Evolutionary conservation across 2,888 invertebrate species (phyloP).

Genomic region (Meiosimyza decipiens): DNA sequence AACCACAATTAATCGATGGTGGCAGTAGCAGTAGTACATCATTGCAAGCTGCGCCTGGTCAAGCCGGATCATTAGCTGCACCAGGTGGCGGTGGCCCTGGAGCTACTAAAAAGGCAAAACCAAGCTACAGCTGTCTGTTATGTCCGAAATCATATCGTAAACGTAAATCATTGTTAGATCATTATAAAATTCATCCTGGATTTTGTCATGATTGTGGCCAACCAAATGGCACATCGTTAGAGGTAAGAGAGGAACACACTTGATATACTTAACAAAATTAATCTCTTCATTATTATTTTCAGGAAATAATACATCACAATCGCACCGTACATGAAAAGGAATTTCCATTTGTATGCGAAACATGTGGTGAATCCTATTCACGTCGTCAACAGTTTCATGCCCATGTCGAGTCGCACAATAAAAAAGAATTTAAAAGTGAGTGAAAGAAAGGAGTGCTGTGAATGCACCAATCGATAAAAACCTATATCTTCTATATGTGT

Average conservation of each 20-base stretch:
- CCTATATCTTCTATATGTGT: constrained; percentile 9
- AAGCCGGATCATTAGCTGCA: constrained; percentile 44
- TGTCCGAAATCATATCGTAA: constrained; percentile 66
- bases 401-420: constrained; percentile 66
- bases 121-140: constrained; percentile 62
- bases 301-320: constrained; percentile 66
- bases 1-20: constrained; percentile 62
- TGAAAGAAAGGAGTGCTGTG: constrained; percentile 43
- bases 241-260: constrained; percentile 50
- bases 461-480: constrained; percentile 9
- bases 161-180: constrained; percentile 64
- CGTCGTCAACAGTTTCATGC: constrained; percentile 66
- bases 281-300: constrained; percentile 2
- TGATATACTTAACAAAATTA: constrained; percentile 3
- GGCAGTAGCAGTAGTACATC: constrained; percentile 63
- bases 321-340: constrained; percentile 64
- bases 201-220: constrained; percentile 66
- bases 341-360: constrained; percentile 66
- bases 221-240: constrained; percentile 63
- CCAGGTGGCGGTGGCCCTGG: constrained; percentile 46
- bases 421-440: constrained; percentile 67
- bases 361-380: constrained; percentile 66
- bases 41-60: constrained; percentile 56
- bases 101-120: constrained; percentile 59
- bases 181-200: constrained; percentile 66